These are phyloP conservation scores for Macrobrachium nipponense DNA, from an alignment of 1,140 invertebrate genomes.

Conservation along the genomic window DNA sequence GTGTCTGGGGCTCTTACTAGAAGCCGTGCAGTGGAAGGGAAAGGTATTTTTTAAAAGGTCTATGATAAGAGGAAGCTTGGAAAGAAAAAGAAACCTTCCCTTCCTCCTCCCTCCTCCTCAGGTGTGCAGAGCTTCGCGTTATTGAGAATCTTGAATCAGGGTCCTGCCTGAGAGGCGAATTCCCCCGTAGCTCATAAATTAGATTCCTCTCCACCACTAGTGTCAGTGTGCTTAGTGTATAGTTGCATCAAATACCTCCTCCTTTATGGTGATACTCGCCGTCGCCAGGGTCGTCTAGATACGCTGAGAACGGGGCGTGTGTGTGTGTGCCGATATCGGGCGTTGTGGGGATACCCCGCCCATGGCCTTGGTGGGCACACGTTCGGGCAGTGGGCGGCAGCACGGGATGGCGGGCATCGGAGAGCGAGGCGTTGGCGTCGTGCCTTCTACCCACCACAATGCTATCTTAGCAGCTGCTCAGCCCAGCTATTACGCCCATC, in stretches of 20 bases:
- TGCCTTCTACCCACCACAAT: conserved; percentile 51
- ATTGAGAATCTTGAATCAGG: neutral
- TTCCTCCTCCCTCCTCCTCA: neutral
- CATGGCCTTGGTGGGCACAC: conserved; percentile 59
- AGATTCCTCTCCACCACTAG: neutral
- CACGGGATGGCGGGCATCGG: conserved; percentile 53
- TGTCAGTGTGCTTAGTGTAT: conserved; percentile 7
- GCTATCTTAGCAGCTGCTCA: conserved; percentile 57
- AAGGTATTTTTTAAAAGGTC: neutral
- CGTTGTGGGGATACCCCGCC: conserved; percentile 45
- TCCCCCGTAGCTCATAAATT: conserved; percentile 23
- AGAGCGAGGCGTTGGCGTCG: conserved; percentile 49
- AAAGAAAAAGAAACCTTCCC: neutral
- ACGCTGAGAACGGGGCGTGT: neutral
- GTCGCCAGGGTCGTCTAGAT: neutral
- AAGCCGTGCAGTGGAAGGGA: conserved; percentile 20
- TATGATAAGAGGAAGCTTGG: conserved; percentile 31
- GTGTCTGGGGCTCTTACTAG: conserved; percentile 4
- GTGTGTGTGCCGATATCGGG: conserved; percentile 8
- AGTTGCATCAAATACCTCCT: no score
- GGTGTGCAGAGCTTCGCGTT: neutral
- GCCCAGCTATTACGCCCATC: conserved; percentile 58
- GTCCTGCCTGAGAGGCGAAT: neutral
- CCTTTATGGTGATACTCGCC: no score
- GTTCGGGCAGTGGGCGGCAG: conserved; percentile 52